These are phyloP conservation scores for Channallabes apus DNA, from an alignment of 2,797 vertebrate species.

Conservation along the genomic window DNA sequence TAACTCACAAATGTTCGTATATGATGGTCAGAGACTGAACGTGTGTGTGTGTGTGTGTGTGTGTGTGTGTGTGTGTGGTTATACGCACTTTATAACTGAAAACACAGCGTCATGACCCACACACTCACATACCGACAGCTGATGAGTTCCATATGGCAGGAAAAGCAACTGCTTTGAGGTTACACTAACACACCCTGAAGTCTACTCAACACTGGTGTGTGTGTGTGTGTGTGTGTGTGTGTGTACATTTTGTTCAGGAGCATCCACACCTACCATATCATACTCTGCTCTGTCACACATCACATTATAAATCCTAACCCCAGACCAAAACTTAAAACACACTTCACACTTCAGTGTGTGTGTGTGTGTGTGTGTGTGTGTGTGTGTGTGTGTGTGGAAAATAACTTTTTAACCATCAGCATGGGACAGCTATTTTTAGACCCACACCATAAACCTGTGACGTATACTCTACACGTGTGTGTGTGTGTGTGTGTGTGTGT, in stretches of 20 bases:
- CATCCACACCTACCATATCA: conserved; percentile 1
- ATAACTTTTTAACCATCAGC: conserved; percentile 5
- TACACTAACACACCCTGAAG: conserved; percentile 21
- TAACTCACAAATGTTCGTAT: background rate
- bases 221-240: background rate
- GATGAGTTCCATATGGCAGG: conserved; percentile 58
- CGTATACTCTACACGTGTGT: conserved; percentile 5
- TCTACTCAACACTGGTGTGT: conserved; percentile 5
- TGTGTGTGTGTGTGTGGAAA: background rate
- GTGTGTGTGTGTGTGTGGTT: background rate
- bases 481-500: conserved; percentile 25
- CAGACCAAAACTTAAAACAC: background rate
- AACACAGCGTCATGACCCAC: background rate
- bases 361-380: background rate
- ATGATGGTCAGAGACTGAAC: background rate
- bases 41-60: background rate
- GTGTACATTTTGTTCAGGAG: background rate
- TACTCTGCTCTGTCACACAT: background rate
- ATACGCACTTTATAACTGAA: background rate
- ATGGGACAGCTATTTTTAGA: background rate
- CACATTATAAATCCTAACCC: background rate
- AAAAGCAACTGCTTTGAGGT: conserved; percentile 48
- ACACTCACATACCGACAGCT: conserved; percentile 28
- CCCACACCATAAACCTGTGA: background rate
- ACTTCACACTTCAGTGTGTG: background rate